Base-by-base conservation (phyloP, 2,797 vertebrate species). In the Pygocentrus nattereri region DNA sequence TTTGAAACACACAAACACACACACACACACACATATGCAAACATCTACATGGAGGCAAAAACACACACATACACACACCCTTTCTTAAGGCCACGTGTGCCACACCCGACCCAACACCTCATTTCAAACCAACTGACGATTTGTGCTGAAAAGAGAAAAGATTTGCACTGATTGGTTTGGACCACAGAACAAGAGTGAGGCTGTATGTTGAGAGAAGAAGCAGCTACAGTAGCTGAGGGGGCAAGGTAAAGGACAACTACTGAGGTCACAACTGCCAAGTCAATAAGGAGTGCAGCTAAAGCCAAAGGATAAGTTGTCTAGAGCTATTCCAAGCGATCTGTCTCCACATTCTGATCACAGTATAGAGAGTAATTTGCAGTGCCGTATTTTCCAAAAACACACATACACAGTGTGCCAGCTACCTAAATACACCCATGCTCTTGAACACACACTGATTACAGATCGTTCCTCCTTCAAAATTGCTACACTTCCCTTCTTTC, bases 1-100 rank as follows among this genome's bases (percentile, higher is more conserved):
- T 95, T 94, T 94, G 80, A 94, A 90, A 91, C 90, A 93, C 93
- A 92, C 88, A 89, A 88, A 88, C 81, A 82, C 30, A 86, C 76
- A 76, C 82, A 82, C 71, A 86, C 18, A 74, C 83, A 78, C 81
- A 74, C 34, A 74, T 18, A 49, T 8, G n/a, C n/a, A n/a, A n/a
- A n/a, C n/a, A n/a, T n/a, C n/a, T n/a, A n/a, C n/a, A n/a, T n/a
- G n/a, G n/a, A n/a, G n/a, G 15, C 6, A 71, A 2, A 73, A 31
- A 75, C 62, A 67, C 12, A 64, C 5, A 77, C 11, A 78, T 7
- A 79, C 50, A 52, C 47, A 56, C 56, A 5, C 38, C 16, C 41
- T 21, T 50, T 70, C 58, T 44, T 38, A 19, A 52, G 58, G 78
- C 76, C 49, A 56, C 18, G 52, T 49, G 68, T 47, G 52, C 34